These are phyloP conservation scores for Drosophila gunungcola DNA, from an alignment of 1,140 invertebrate genomes.

Conservation along the genomic window DNA sequence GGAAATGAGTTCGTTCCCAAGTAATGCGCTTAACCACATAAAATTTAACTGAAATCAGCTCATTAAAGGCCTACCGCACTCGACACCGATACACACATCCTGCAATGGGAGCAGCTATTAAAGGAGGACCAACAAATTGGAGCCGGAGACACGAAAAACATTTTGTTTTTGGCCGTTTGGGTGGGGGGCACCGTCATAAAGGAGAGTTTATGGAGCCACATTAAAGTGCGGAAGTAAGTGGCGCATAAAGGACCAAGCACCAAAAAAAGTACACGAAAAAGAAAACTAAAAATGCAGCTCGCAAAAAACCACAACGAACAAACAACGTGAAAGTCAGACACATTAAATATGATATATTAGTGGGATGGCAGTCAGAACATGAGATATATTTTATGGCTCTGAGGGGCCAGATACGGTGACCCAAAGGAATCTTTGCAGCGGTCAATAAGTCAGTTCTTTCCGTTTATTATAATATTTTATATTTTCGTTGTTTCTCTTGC, in stretches of 20 bases:
- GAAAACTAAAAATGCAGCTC: conserved; percentile 59
- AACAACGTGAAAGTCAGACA: conserved; percentile 68
- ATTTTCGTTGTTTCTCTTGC: conserved; percentile 12
- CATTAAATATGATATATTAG: conserved; percentile 82
- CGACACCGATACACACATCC: conserved; percentile 54
- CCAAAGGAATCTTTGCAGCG: conserved; percentile 29
- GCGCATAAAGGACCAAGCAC: conserved; percentile 52
- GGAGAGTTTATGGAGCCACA: conserved; percentile 73
- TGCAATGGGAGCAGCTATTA: conserved; percentile 39
- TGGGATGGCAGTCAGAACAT: conserved; percentile 63
- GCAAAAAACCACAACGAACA: conserved; percentile 39
- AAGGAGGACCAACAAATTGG: conserved; percentile 23
- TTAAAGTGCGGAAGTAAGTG: conserved; percentile 78
- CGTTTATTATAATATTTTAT: conserved; percentile 42
- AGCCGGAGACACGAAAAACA: conserved; percentile 41
- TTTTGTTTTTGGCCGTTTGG: conserved; percentile 63
- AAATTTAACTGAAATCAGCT: conserved; percentile 81
- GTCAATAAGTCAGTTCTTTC: conserved; percentile 31
- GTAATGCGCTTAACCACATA: conserved; percentile 76
- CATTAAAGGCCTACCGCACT: conserved; percentile 75
- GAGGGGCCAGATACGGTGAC: conserved; percentile 31
- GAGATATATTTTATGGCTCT: conserved; percentile 68
- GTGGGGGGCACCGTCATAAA: conserved; percentile 51
- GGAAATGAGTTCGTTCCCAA: conserved; percentile 41
- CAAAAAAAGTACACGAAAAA: conserved; percentile 21